Evolutionary conservation across 2,888 invertebrate species (phyloP), one percentile per base, ranked within the genome.

Genomic region (Aporophyla lueneburgensis): DNA sequence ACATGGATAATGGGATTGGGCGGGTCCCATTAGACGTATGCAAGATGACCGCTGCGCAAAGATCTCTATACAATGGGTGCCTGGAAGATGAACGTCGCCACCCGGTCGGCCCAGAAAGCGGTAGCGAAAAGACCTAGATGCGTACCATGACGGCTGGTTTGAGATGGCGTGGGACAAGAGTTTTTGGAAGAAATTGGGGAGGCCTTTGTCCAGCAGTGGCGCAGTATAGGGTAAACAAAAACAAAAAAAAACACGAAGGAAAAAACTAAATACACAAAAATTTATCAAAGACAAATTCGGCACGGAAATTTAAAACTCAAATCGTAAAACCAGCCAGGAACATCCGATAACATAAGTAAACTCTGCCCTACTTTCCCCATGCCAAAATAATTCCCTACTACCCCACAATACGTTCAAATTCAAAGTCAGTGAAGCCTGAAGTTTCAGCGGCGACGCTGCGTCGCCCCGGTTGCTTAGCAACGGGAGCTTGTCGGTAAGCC

Each of bases 381-480:
- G 67, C 33, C 76, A 78, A 78, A 86, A 73, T 75, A 81, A 86
- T 86, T 69, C 61, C 61, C 78, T 46, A 73, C 75, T 83, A 83
- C 83, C 79, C 79, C 54, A 72, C 74, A 77, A 73, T 81, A 82
- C 78, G 68, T 75, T 78, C 59, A 74, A 83, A 79, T 78, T 66
- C 71, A 71, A 79, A 79, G 59, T 76, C 70, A 83, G 58, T 71
- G 74, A 73, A 74, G 81, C 80, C 61, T 73, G 59, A 58, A 71
- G 78, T 86, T 74, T 70, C 46, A 77, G 78, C 46, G 75, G 81
- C 86, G 82, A 76, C 84, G 58, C 65, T 24, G 33, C 67, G 84
- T 66, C 86, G 71, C 65, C 71, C 12, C 58, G 40, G 87, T 86
- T 76, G 79, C 87, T 5, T 70, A 40, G 86, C 87, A 80, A 84